phyloP scores from a whole-genome alignment of 2,113 vertebrate genomes.

The Anoplopoma fimbria region DNA sequence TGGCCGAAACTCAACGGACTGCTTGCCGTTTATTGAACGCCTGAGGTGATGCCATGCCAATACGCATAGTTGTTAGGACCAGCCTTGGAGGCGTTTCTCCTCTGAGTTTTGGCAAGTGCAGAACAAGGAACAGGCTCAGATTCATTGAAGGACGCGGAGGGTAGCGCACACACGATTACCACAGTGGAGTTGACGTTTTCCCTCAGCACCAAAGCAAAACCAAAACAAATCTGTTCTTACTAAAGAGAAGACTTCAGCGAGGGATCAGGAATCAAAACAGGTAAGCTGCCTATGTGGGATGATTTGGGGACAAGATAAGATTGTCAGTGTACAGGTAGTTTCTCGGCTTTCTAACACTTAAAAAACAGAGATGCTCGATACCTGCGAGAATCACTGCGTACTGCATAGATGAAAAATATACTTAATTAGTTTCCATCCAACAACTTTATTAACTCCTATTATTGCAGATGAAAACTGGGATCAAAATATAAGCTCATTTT shows the following conservation, averaged over 20 bases:
- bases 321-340: background rate
- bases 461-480: background rate
- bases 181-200: conserved; percentile 11
- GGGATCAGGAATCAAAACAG: conserved; percentile 20
- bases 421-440: background rate
- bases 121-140: conserved; percentile 38
- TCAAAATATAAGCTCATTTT: background rate
- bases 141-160: conserved; percentile 37
- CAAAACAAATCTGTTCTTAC: background rate
- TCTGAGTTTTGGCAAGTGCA: conserved; percentile 71
- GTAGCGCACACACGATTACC: conserved; percentile 5
- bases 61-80: conserved; percentile 41
- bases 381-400: background rate
- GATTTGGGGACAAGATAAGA: background rate
- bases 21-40: conserved; percentile 9
- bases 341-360: background rate
- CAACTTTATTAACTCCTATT: background rate
- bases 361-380: background rate
- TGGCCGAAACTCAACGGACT: conserved; percentile 39
- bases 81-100: conserved; percentile 74
- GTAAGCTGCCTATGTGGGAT: conserved; percentile 35
- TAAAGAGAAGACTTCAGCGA: background rate
- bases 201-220: background rate
- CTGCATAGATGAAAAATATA: background rate
- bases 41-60: conserved; percentile 51